Evolutionary conservation across 2,888 invertebrate species (phyloP).

Genomic region (Zeuzera pyrina): DNA sequence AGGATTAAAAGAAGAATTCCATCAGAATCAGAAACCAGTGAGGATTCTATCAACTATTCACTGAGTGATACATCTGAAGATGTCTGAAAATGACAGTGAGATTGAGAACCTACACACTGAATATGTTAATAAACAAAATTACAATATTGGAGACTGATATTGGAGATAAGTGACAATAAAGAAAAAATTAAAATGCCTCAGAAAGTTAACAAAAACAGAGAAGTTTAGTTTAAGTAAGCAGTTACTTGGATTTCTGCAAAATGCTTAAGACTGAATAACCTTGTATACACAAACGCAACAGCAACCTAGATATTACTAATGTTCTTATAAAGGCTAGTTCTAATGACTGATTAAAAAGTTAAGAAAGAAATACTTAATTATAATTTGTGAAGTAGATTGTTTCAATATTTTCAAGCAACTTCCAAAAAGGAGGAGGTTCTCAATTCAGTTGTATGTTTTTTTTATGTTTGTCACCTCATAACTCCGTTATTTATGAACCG

Average conservation of each 20-base stretch:
- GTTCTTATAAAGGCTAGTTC: slow-evolving; percentile 7
- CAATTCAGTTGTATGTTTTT: too few species aligned
- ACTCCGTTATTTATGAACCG: too few species aligned
- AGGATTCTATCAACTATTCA: slow-evolving; percentile 7
- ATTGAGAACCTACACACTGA: slow-evolving; percentile 4
- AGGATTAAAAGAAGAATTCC: slow-evolving; percentile 5
- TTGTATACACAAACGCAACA: too few species aligned
- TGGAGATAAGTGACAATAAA: background rate
- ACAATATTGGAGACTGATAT: too few species aligned
- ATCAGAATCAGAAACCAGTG: slow-evolving; percentile 7
- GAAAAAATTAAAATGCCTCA: background rate
- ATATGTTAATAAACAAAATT: slow-evolving; percentile 5
- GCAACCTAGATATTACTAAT: slow-evolving; percentile 7
- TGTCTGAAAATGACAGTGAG: slow-evolving; percentile 7
- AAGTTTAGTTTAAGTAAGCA: slow-evolving; percentile 2
- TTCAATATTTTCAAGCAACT: too few species aligned
- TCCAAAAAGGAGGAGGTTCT: too few species aligned
- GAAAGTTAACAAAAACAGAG: background rate
- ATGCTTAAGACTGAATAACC: slow-evolving; percentile 10
- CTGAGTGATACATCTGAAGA: slow-evolving; percentile 7
- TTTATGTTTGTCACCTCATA: too few species aligned
- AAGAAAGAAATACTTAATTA: too few species aligned
- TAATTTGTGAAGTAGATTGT: too few species aligned
- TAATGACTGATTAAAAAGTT: too few species aligned
- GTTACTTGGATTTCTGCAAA: slow-evolving; percentile 7